These are phyloP conservation scores for Acanthosepion lycidas DNA, from an alignment of 2,888 invertebrate genomes.

Conservation along the genomic window DNA sequence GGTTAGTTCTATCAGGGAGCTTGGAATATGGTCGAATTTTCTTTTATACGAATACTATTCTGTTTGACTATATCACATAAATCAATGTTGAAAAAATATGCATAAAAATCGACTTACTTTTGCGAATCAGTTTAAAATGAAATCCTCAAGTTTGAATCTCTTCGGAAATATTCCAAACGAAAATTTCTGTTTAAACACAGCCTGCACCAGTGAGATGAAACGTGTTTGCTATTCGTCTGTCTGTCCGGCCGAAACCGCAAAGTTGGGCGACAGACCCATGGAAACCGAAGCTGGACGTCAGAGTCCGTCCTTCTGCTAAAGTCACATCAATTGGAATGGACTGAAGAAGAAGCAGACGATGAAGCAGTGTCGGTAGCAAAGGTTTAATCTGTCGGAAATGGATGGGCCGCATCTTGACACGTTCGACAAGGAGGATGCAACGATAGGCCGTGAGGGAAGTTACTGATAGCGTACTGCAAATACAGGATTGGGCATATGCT, in stretches of 20 bases:
- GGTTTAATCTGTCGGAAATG: not conserved
- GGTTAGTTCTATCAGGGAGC: too few species aligned
- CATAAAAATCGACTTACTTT: not conserved
- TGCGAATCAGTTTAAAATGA: not conserved
- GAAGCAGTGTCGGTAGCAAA: not conserved
- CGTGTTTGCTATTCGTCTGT: not conserved
- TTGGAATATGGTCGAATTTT: too few species aligned
- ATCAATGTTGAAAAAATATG: not conserved
- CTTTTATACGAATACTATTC: too few species aligned
- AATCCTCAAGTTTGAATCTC: not conserved
- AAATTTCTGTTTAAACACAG: not conserved
- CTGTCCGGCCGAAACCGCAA: not conserved
- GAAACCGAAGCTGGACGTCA: not conserved
- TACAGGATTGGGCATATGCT: conserved; percentile 43
- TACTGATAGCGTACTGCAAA: not conserved
- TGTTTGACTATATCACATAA: too few species aligned
- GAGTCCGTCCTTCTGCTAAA: not conserved
- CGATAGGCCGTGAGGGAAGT: not conserved
- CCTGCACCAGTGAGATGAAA: not conserved
- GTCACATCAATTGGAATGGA: not conserved
- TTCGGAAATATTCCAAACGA: not conserved
- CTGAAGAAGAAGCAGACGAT: not conserved
- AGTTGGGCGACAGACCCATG: not conserved
- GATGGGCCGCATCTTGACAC: not conserved
- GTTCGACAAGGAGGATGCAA: not conserved